A percentile compares a stretch with the other conserved stretches of the same genome.
These are phyloP conservation scores for Myrmecophaga tridactyla DNA, from an alignment of 2,113 vertebrate species.

Conservation along the genomic window DNA sequence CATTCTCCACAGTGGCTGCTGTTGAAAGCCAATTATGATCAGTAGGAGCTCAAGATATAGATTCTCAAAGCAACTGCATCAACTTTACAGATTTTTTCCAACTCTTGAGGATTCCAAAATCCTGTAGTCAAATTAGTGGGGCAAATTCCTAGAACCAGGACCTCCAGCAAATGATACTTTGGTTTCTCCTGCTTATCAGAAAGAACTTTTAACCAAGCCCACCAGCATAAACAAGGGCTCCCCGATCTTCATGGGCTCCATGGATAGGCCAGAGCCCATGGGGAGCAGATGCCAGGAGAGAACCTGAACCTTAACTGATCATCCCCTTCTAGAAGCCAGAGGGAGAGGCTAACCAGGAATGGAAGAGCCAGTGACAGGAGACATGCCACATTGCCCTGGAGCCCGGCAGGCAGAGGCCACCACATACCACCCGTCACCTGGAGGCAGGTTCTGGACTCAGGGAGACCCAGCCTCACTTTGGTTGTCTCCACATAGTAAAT, in stretches of 20 bases:
- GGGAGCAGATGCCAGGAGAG: neutral
- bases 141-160: neutral
- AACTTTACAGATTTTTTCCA: neutral
- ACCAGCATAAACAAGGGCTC: neutral
- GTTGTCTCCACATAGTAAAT: neutral
- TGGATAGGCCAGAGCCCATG: neutral
- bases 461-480: neutral
- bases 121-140: neutral
- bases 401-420: neutral
- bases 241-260: neutral
- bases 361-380: neutral
- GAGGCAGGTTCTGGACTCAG: neutral
- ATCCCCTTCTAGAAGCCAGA: neutral
- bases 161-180: neutral
- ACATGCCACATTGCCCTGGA: neutral
- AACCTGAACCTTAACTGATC: neutral
- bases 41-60: neutral
- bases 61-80: neutral
- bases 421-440: fast-evolving
- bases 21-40: neutral
- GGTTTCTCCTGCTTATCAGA: neutral
- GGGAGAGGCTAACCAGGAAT: neutral
- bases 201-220: neutral
- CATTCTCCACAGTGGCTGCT: neutral
- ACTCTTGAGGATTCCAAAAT: neutral